phyloP scores from a whole-genome alignment of 2,888 invertebrate species.

The Eumerus sabulonum region DNA sequence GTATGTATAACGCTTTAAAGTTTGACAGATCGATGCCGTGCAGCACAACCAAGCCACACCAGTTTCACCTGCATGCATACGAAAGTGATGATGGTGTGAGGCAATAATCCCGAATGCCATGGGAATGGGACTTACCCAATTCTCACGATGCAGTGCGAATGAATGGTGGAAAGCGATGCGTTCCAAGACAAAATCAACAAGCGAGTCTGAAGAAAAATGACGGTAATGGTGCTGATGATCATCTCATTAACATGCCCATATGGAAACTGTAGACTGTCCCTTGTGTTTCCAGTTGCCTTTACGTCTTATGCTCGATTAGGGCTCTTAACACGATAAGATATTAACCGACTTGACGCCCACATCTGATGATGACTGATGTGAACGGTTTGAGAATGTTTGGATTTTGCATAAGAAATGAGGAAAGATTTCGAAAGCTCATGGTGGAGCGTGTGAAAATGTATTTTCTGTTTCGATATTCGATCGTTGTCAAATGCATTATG shows the following conservation, averaged over 20 bases:
- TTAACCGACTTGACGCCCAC: conserved; percentile 47
- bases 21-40: conserved; percentile 40
- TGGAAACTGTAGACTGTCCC: conserved; percentile 23
- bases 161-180: conserved; percentile 20
- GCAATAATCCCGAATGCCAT: conserved; percentile 50
- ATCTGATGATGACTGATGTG: conserved; percentile 13
- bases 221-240: conserved; percentile 31
- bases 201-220: not conserved
- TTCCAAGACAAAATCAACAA: too few relatives aligned
- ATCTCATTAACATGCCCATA: conserved; percentile 40
- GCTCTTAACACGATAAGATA: conserved; percentile 25
- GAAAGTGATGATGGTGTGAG: conserved; percentile 9
- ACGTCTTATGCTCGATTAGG: conserved; percentile 34
- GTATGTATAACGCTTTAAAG: conserved; percentile 1
- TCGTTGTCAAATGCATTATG: conserved; percentile 1
- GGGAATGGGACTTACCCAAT: conserved; percentile 54
- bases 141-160: conserved; percentile 33
- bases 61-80: conserved; percentile 46
- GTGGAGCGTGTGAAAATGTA: conserved; percentile 31
- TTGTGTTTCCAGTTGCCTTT: conserved; percentile 11
- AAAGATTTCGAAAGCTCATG: conserved; percentile 2
- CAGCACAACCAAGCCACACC: conserved; percentile 16
- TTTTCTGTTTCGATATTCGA: conserved; percentile 2
- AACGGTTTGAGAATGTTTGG: conserved; percentile 28
- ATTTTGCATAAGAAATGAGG: conserved; percentile 34